Conservation (phyloP, 23 tunicate genomes). For the Oikopleura vanhoeffeni region DNA sequence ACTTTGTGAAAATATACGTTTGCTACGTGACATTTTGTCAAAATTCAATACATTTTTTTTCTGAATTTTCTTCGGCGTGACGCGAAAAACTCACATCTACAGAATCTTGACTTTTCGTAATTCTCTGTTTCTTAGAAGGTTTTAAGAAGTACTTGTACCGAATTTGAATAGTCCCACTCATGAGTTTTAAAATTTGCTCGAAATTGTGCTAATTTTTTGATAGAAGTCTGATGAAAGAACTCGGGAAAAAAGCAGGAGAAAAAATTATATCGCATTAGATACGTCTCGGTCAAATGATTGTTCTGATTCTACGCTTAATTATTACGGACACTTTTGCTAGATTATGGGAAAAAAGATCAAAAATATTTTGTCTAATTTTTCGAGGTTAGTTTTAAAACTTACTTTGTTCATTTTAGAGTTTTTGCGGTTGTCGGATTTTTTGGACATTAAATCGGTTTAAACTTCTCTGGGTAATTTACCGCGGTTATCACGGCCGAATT, state of each 20-base stretch:
- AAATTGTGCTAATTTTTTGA: neutral
- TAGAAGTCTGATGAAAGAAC: neutral
- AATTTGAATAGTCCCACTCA: neutral
- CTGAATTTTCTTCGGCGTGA: no score
- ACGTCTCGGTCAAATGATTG: no score
- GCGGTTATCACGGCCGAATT: no score
- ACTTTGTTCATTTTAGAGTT: neutral
- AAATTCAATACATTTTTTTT: no score
- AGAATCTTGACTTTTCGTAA: no score
- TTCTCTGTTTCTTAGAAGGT: no score
- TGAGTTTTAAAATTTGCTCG: neutral
- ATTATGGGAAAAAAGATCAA: no score
- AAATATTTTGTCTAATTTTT: neutral
- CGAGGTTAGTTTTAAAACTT: neutral
- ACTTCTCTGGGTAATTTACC: neutral
- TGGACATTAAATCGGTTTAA: neutral
- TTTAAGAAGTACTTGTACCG: neutral
- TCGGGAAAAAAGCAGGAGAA: neutral
- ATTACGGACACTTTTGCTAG: no score
- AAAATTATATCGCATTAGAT: neutral
- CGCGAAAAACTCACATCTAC: no score
- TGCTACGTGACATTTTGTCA: no score
- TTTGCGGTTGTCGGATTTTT: neutral
- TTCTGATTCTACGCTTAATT: no score
- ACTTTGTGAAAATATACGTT: no score